Base-by-base conservation (phyloP, 2,797 vertebrate species). In the Knipowitschia caucasica region DNA sequence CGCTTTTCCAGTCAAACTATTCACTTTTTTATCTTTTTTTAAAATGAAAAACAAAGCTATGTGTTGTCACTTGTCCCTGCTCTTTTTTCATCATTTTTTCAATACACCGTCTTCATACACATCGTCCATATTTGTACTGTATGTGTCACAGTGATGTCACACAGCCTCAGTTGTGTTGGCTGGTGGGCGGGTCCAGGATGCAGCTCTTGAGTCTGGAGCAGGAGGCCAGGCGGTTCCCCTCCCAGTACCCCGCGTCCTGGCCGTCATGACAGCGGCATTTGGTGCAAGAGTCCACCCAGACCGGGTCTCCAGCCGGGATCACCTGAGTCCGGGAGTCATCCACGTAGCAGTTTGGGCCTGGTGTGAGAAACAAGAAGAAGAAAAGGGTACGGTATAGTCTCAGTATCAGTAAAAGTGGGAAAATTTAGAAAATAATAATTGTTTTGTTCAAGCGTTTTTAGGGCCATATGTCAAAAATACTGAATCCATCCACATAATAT, bases 201-300 rank as follows among this genome's bases (percentile, higher is more conserved):
- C 92, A 94, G 82, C 88, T 86, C 27, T 69, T 87, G 20, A 92
- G 67, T 36, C 74, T 85, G 51, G 89, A 88, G 49, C 92, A 92
- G 60, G 83, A 87, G 51, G 92, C 92, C n/a, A 93, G 71, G 2
- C 89, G 90, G 76, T 93, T 92, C 50, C 92, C 92, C 71, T 92
- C 91, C 92, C 92, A 93, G 78, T 92, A 94, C 30, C 93, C 90
- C 0, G 87, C 90, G 4, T 93, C 93, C 69, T 92, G 89, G 7
- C 91, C 89, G 0, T 91, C 88, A 0, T 92, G 92, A 66, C 92
- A 93, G 1, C 86, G 89, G 33, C 92, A 93, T 70, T 86, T 89
- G 68, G 89, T 93, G 77, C 92, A 93, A 42, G 88, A 88, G 71
- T 92, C 82, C 3, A 93, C 83, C 93, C 91, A 93, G 38, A 91